Evolutionary conservation across 2,113 vertebrate species (phyloP).

Genomic region (Hippolais icterina): DNA sequence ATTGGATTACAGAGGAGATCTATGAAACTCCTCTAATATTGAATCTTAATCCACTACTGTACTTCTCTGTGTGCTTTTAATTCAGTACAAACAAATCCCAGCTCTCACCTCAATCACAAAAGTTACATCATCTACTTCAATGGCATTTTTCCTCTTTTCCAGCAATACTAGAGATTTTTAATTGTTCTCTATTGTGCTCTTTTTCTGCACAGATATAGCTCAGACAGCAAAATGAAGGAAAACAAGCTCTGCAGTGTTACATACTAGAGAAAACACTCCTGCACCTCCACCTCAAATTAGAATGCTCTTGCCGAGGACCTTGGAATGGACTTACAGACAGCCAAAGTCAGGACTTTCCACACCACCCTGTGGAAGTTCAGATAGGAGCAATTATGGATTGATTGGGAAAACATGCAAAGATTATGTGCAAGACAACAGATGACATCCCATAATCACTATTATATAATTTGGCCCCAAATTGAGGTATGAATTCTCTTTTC

Average conservation of each 20-base stretch:
- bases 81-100: neutral
- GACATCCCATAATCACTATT: neutral
- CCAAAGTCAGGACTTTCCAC: neutral
- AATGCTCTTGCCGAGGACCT: neutral
- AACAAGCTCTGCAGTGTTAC: neutral
- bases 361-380: neutral
- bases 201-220: neutral
- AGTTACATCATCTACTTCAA: neutral
- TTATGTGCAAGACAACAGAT: neutral
- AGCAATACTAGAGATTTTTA: neutral
- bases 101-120: neutral
- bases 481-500: neutral
- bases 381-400: neutral
- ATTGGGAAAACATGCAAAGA: neutral
- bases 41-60: neutral
- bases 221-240: neutral
- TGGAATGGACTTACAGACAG: neutral
- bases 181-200: neutral
- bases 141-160: neutral
- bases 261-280: neutral
- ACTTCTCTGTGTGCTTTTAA: neutral
- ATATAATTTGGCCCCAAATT: neutral
- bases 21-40: neutral
- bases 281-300: neutral
- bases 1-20: neutral